Percentiles rank a stretch among this genome's conserved stretches.
Evolutionary conservation across 1,140 invertebrate species (phyloP).

Genomic region (Drosophila takahashii): DNA sequence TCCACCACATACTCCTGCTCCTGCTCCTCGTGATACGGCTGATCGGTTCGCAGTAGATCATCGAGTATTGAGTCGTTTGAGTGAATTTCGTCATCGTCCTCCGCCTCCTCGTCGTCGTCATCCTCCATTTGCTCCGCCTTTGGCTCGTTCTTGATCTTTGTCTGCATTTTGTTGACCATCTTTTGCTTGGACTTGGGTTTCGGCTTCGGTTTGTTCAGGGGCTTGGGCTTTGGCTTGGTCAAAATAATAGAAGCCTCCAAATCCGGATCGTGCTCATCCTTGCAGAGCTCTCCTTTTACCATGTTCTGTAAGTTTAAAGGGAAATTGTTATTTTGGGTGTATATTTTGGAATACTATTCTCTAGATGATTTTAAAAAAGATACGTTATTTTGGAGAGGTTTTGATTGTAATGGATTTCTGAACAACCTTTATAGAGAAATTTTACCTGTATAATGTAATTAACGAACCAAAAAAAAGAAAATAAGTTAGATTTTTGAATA

Average conservation of each 20-base stretch:
- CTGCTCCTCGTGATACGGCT: slow-evolving; percentile 1
- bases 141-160: slow-evolving; percentile 10
- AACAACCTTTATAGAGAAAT: too few species aligned
- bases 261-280: background rate
- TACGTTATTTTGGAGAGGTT: too few species aligned
- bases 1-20: slow-evolving; percentile 26
- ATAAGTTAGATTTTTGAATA: too few species aligned
- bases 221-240: background rate
- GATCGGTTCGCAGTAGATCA: slow-evolving; percentile 58
- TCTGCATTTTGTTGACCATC: background rate
- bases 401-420: too few species aligned
- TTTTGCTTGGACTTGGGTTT: slow-evolving; percentile 6
- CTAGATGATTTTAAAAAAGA: too few species aligned
- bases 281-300: slow-evolving; percentile 11
- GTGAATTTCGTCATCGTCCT: slow-evolving; percentile 17
- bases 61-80: slow-evolving; percentile 66
- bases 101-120: slow-evolving; percentile 9
- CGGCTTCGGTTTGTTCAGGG: background rate
- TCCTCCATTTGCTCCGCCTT: slow-evolving; percentile 18
- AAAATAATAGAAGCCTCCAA: background rate
- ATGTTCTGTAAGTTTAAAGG: slow-evolving; percentile 16
- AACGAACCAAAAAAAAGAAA: too few species aligned
- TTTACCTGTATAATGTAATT: too few species aligned
- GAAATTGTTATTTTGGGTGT: background rate
- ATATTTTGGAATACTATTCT: too few species aligned